phyloP scores from a whole-genome alignment of 2,888 invertebrate species.

The Leucania comma region DNA sequence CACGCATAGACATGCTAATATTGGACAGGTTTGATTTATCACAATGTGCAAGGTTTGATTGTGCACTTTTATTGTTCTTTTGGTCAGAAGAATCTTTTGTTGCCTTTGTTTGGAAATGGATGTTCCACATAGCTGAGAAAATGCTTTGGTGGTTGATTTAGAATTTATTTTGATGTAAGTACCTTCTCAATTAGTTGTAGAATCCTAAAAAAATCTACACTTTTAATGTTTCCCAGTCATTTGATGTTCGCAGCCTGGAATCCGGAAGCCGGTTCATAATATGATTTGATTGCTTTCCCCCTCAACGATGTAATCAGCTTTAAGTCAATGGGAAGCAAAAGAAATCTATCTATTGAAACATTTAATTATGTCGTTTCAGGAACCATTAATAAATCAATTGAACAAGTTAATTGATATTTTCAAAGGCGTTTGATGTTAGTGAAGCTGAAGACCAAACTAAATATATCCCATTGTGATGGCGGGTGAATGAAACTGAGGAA shows the following conservation, averaged over 20 bases:
- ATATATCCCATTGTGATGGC: slow-evolving; percentile 43
- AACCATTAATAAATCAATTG: neutral
- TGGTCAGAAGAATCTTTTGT: neutral
- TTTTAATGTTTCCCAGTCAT: too few species aligned
- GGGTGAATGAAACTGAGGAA: slow-evolving; percentile 52
- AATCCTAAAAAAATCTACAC: too few species aligned
- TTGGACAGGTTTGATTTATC: slow-evolving; percentile 36
- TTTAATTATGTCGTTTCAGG: neutral
- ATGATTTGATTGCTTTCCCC: too few species aligned
- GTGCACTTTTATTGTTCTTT: slow-evolving; percentile 14
- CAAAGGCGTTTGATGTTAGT: slow-evolving; percentile 11
- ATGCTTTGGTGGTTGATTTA: neutral
- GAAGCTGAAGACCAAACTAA: slow-evolving; percentile 26
- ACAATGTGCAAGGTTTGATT: slow-evolving; percentile 29
- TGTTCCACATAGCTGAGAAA: neutral
- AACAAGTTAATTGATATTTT: slow-evolving; percentile 5
- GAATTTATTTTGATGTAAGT: too few species aligned
- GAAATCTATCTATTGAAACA: neutral
- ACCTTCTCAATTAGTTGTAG: too few species aligned
- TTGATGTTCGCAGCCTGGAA: neutral
- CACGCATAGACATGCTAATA: slow-evolving; percentile 47
- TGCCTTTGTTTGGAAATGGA: neutral
- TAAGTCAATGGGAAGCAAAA: neutral
- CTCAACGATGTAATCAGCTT: neutral
- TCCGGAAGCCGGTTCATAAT: neutral